Base-by-base conservation (phyloP, 2,113 vertebrate species). In the Phrynosoma platyrhinos region DNA sequence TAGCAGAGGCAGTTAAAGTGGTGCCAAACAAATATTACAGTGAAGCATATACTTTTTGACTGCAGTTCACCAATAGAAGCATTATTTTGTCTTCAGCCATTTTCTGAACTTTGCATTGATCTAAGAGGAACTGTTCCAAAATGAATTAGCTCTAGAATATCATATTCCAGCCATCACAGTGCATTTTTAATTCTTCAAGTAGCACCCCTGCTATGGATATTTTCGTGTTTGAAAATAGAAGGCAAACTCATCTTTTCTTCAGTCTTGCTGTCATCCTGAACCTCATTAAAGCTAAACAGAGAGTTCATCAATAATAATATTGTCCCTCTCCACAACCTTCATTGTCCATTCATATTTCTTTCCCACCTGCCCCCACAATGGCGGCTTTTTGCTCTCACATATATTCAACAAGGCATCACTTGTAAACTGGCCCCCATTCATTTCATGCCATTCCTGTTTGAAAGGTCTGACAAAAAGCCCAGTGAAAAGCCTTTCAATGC, bases 351-450 rank as follows among this genome's bases (percentile, higher is more conserved):
- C 97, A 97, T 96, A 84, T 92, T 93, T 90, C 93, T 95, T 96
- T 95, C 96, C 96, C 96, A 97, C 97, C 97, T 97, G 97, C 95
- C 92, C 83, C 87, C 93, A 96, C 95, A 97, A 95, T 97, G 92
- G 95, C 85, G 91, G 92, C 96, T 96, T 90, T 96, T 97, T 96
- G 96, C 94, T 96, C 93, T 90, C 94, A 95, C 93, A 95, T 94
- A 52, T 90, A 95, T 90, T 85, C 91, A 93, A 97, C 97, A 97
- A 96, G 92, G 94, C 94, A 82, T 94, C 96, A 93, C 97, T 97
- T 97, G 96, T 97, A 94, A 95, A 88, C 93, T 84, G 93, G 71
- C 85, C 85, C 78, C 94, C 93, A 96, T 97, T 97, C 96, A 96
- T 90, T 94, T 93, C 85, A 91, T 90, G 64, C 88, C 85, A 91